Conservation (phyloP, 2,888 invertebrate species). For the Epistrophe grossulariae region DNA sequence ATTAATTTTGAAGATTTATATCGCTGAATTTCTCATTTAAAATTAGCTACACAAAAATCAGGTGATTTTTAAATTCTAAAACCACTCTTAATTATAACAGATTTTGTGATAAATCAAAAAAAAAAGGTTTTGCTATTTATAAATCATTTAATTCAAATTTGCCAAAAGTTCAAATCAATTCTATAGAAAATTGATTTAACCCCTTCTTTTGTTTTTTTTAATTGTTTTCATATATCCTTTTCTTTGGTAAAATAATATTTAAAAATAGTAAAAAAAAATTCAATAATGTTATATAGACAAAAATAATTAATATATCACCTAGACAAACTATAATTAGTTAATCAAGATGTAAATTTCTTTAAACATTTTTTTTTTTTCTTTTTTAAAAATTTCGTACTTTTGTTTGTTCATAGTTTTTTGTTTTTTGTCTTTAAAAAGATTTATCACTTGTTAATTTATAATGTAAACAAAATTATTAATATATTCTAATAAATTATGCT, state of each 20-base stretch:
- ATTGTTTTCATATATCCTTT: not conserved
- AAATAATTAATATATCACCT: slow-evolving; percentile 7
- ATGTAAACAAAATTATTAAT: slow-evolving; percentile 42
- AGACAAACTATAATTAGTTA: slow-evolving; percentile 6
- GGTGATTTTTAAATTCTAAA: not conserved
- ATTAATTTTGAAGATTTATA: not conserved
- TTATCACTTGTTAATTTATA: slow-evolving; percentile 31
- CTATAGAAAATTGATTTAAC: not conserved
- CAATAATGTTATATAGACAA: not conserved
- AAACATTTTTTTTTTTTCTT: not conserved
- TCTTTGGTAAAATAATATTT: not conserved
- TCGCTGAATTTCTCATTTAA: not conserved
- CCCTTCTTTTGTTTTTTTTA: too few species aligned
- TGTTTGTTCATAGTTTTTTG: not conserved
- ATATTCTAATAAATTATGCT: slow-evolving; percentile 20
- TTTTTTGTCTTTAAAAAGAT: not conserved
- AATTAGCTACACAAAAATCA: not conserved
- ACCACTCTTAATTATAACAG: not conserved
- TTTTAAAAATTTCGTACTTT: not conserved
- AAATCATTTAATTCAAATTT: slow-evolving; percentile 3
- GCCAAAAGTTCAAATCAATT: not conserved
- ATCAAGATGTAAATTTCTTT: slow-evolving; percentile 21
- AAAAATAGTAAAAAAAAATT: not conserved
- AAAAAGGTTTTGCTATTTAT: not conserved
- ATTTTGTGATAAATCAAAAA: not conserved